Evolutionary conservation across 2,113 vertebrate genomes (phyloP).

Genomic region (Python bivittatus): DNA sequence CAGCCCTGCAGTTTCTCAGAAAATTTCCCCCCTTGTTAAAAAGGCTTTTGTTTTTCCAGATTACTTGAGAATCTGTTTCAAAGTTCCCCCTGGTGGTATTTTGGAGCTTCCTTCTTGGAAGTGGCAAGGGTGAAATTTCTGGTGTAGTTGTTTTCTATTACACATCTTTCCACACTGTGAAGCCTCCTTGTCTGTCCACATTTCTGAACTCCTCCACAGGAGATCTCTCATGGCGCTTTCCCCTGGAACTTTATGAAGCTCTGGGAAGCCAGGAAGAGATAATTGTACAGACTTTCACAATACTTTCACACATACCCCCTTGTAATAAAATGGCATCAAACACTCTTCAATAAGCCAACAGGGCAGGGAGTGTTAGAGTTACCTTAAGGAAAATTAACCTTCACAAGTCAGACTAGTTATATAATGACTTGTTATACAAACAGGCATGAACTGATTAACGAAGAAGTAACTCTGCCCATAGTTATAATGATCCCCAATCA

Average conservation of each 20-base stretch:
- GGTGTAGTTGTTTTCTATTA: not conserved
- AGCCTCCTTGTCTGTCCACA: not conserved
- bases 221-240: not conserved
- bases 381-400: not conserved
- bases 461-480: not conserved
- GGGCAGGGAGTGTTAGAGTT: not conserved
- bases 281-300: not conserved
- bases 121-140: not conserved
- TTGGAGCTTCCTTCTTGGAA: not conserved
- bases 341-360: not conserved
- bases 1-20: not conserved
- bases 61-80: not conserved
- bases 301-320: not conserved
- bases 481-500: not conserved
- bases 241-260: not conserved
- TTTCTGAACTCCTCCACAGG: not conserved
- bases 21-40: not conserved
- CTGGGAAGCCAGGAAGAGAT: not conserved
- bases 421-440: not conserved
- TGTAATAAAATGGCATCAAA: not conserved
- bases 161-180: not conserved
- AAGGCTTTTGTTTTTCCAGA: not conserved
- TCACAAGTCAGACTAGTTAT: not conserved
- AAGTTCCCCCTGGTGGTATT: not conserved
- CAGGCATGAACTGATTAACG: not conserved